Base-by-base conservation (phyloP, 1,140 invertebrate species). In the Drosophila cardini region DNA sequence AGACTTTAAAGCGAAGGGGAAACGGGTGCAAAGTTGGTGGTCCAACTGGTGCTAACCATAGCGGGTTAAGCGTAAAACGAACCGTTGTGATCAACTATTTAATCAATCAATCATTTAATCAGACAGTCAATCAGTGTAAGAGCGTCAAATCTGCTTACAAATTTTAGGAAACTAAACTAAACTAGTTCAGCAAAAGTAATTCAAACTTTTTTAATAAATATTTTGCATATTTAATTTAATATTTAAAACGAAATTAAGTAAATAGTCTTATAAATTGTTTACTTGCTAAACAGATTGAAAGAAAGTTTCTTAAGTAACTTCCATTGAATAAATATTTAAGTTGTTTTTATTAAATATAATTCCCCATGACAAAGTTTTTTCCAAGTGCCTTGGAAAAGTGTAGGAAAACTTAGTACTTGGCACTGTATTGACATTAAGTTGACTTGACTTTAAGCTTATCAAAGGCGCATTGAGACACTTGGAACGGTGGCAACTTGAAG, bases 71-170 rank as follows among this genome's bases (percentile, higher is more conserved):
- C 45, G 38, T 63, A 16, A 30, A 40, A 26, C 69, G 56, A 13
- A 40, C 30, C 26, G 45, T 30, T 30, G 13, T 57, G 52, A 53
- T 61, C 65, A 61, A 38, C 45, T 52, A 60, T 42, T 38, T 42
- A 43, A 48, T 36, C 45, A 38, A 38, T 62, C 32, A 55, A 72
- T 32, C 62, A 32, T 34, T 46, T 52, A 57, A 52, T 52, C 65
- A 74, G 30, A 16, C 55, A 57, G 48, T 53, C 42, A 71, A 48
- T 42, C 60, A 69, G 34, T 53, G 40, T n/a, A 65, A 34, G n/a
- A 78, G 26, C 46, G 64, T 53, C 69, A 65, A 43, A 56, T 43
- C 60, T 60, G 60, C 69, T 64, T 77, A n/a, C n/a, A n/a, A 72
- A 74, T 70, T 74, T 70, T 46, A 18, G n/a, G 5, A 42, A 42